phyloP scores from a whole-genome alignment of 2,797 vertebrate genomes.

The Sebastes diaconus region DNA sequence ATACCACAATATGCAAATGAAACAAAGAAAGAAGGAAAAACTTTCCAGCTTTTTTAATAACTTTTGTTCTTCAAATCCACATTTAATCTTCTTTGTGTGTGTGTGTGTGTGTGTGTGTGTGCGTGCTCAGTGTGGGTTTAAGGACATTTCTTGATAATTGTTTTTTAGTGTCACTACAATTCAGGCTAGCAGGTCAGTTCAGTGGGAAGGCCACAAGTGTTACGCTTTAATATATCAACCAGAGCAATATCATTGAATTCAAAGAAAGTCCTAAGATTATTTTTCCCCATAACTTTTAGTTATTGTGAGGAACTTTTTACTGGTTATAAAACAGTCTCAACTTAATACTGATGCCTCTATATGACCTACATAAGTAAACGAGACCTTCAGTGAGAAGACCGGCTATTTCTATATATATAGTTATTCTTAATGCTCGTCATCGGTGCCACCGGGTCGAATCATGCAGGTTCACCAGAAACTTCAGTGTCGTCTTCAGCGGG shows the following conservation, averaged over 20 bases:
- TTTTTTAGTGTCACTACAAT: neutral
- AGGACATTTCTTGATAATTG: neutral
- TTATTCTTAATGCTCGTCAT: too few relatives aligned
- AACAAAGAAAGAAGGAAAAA: neutral
- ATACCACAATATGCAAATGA: slow-evolving; percentile 52
- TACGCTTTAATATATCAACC: neutral
- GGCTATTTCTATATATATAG: too few relatives aligned
- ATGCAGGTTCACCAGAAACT: too few relatives aligned
- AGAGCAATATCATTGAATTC: neutral
- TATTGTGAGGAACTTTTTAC: neutral
- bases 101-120: neutral
- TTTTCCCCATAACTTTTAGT: neutral
- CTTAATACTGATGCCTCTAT: neutral
- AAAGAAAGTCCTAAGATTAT: neutral
- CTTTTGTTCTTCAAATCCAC: neutral
- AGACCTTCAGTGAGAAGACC: neutral
- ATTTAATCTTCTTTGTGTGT: neutral
- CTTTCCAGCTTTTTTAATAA: slow-evolving; percentile 1
- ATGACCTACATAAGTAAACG: neutral
- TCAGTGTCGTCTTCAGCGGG: too few relatives aligned
- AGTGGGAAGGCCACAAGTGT: neutral
- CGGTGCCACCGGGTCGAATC: too few relatives aligned
- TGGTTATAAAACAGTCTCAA: neutral
- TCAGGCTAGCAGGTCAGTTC: neutral
- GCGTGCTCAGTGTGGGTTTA: neutral